Base-by-base conservation (phyloP, 2,797 vertebrate species). In the Sebastiscus tertius region DNA sequence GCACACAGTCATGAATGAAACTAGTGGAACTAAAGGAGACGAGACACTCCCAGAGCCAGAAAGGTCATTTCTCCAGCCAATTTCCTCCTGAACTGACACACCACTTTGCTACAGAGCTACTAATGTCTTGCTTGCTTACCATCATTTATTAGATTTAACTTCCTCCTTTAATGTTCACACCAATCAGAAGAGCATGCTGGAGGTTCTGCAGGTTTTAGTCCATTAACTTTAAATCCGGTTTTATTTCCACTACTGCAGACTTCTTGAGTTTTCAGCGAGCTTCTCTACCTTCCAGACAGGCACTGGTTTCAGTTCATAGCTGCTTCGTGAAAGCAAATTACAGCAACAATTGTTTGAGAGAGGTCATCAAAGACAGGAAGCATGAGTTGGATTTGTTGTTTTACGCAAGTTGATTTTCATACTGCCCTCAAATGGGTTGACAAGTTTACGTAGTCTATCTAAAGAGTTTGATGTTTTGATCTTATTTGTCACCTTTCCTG, bases 131-230 rank as follows among this genome's bases (percentile, higher is more conserved):
- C 54, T 65, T 75, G 34, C 54, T 56, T 46, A 20, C 20, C 10
- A 71, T 54, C 1, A 74, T 77, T 34, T 22, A 80, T 62, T 71
- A 33, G 54, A 20, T 75, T 77, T 12, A 63, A 67, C 56, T 11
- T 71, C 39, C n/a, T 67, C 3, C 1, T 61, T 56, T 69, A 64
- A 77, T 63, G 18, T 58, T 34, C 10, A 10, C 20, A 34, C 18
- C 8, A 60, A 60, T 74, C 60, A 71, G 39, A 78, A 63, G 10
- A 46, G 7, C 31, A n/a, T 46, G 27, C 29, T 24, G 9, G 39
- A 11, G 36, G 29, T 63, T 72, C 69, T 58, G 10, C 2, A 54
- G 16, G 34, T 77, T 74, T 77, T 13, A 39, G 61, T 71, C 12
- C 18, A 39, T 78, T 72, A 18, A 29, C 14, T 71, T 67, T 52